Base-by-base conservation (phyloP, 2,113 vertebrate genomes). In the Oophaga pumilio region DNA sequence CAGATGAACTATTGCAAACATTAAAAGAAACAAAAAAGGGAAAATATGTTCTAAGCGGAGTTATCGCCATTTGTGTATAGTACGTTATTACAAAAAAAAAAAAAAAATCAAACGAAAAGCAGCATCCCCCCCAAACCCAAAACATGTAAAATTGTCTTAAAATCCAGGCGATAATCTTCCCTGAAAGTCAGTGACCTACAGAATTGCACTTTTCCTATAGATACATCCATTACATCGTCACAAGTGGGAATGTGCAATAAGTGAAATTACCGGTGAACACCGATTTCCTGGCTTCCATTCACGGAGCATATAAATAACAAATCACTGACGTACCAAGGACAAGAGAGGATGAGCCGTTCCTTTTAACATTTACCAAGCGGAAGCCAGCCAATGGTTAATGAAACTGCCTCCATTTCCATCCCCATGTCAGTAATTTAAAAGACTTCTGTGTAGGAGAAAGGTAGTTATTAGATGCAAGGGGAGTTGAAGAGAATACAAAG, bases 401-500 rank as follows among this genome's bases (percentile, higher is more conserved):
- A 83, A 88, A 66, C 80, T 52, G 80, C 81, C 80, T 84, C 33
- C 18, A 62, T 88, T 88, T 84, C 78, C 80, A 84, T 88, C 87
- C 83, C 92, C 85, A 68, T 90, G 57, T 89, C 88, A 89, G 87
- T 0, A 0, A 91, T 91, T 91, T 92, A 91, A 90, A 92, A 91
- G 89, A 84, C 90, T 85, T 89, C 89, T 87, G 53, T 69, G 76
- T 81, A 60, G 53, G 88, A 88, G 88, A 92, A 93, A 92, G 86
- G 84, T 89, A 89, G 88, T 90, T 91, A 90, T 90, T 92, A 90
- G 91, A 91, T 82, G 89, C 71, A 92, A 91, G 90, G 82, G 91
- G 90, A 86, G 90, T 0, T 92, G 90, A 85, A 88, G 88, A 91
- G 78, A 89, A 90, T 49, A 90, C 91, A 92, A 90, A 89, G 89